Evolutionary conservation across 2,888 invertebrate species (phyloP).

Genomic region (Hirtodrosophila alboralis): DNA sequence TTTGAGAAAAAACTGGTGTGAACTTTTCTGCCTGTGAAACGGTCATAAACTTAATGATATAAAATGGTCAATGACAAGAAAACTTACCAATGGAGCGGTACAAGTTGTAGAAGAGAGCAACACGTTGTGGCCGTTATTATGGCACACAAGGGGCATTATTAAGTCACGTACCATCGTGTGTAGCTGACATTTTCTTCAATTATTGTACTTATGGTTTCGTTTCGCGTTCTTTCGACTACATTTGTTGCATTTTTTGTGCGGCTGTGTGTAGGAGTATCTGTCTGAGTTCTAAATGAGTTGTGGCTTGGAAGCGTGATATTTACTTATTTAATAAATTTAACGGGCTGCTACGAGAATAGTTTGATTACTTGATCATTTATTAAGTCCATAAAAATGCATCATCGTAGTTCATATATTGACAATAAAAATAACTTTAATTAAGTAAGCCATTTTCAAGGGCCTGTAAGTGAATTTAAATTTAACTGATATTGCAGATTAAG

Average conservation of each 20-base stretch:
- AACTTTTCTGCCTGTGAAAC: conserved; percentile 23
- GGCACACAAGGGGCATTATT: conserved; percentile 66
- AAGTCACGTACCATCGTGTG: conserved; percentile 73
- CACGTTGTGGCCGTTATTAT: conserved; percentile 64
- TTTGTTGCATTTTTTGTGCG: conserved; percentile 25
- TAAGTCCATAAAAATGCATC: too few species aligned
- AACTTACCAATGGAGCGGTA: conserved; percentile 25
- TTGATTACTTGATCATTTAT: conserved; percentile 8
- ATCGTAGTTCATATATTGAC: too few species aligned
- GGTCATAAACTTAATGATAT: conserved; percentile 57
- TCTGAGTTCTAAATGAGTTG: conserved; percentile 63
- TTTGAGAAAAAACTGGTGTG: conserved; percentile 23
- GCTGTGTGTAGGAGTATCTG: conserved; percentile 33
- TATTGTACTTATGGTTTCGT: conserved; percentile 74
- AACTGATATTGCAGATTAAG: conserved; percentile 1
- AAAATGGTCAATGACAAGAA: conserved; percentile 57
- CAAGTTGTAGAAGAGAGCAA: conserved; percentile 38
- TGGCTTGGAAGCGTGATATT: conserved; percentile 51
- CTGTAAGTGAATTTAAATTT: too few species aligned
- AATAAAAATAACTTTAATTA: too few species aligned
- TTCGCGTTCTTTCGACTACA: conserved; percentile 60
- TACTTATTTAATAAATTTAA: conserved; percentile 28
- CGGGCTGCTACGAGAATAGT: conserved; percentile 7
- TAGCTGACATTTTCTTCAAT: conserved; percentile 78
- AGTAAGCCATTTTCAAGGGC: too few species aligned